Percentiles rank a stretch among this genome's conserved stretches.
These are phyloP conservation scores for Pantherophis guttatus DNA, from an alignment of 2,113 vertebrate genomes.

Conservation along the genomic window DNA sequence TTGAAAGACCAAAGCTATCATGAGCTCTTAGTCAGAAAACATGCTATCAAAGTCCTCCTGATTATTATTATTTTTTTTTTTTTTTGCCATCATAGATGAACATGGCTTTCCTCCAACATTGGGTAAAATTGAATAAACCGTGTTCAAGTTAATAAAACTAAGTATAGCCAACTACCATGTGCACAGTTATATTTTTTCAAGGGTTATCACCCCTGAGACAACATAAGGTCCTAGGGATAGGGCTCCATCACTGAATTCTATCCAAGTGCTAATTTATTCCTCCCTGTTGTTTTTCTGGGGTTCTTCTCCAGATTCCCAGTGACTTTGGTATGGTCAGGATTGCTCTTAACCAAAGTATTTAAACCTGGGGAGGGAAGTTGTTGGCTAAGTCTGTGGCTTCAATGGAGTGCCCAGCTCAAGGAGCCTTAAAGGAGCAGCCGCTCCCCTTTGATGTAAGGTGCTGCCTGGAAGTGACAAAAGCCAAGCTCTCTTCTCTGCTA, in stretches of 20 bases:
- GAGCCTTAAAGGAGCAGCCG: constrained; percentile 34
- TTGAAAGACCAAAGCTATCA: background rate
- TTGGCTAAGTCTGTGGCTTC: constrained; percentile 50
- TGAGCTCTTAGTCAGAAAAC: background rate
- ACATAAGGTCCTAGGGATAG: background rate
- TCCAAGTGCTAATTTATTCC: background rate
- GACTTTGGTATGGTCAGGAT: constrained; percentile 29
- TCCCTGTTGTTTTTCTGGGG: no score
- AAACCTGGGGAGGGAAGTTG: constrained; percentile 42
- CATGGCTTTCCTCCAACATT: background rate
- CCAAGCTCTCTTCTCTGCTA: background rate
- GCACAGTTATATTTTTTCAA: background rate
- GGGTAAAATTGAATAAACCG: background rate
- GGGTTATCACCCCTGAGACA: background rate
- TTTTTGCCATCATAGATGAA: background rate
- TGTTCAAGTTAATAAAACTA: background rate
- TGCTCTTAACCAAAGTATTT: background rate
- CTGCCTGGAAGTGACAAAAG: constrained; percentile 49
- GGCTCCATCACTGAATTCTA: background rate
- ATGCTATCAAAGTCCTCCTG: background rate
- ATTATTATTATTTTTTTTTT: background rate
- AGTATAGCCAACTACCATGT: background rate
- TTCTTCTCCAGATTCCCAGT: constrained; percentile 50
- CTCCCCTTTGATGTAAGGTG: constrained; percentile 50
- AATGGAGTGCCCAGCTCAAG: constrained; percentile 37